Evolutionary conservation across 2,113 vertebrate species (phyloP).

Genomic region (Festucalex cinctus): DNA sequence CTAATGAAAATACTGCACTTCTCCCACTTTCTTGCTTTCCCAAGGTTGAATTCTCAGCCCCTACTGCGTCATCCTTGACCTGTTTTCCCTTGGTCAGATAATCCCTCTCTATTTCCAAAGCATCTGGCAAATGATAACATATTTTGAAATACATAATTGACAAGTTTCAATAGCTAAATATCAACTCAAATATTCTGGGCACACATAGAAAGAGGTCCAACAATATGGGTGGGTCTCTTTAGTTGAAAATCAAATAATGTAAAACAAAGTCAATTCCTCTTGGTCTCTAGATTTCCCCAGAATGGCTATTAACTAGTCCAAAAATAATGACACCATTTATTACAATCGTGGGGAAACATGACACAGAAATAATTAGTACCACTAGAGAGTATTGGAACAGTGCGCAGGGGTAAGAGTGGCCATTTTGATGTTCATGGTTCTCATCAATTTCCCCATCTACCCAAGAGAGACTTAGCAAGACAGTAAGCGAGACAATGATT

Average conservation of each 20-base stretch:
- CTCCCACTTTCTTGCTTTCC: not conserved
- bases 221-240: not conserved
- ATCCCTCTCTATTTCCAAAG: no score
- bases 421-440: slow-evolving; percentile 43
- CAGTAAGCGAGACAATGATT: not conserved
- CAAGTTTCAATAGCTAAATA: not conserved
- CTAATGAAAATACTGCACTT: not conserved
- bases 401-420: slow-evolving; percentile 10
- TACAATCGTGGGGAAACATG: slow-evolving; percentile 39
- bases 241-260: not conserved
- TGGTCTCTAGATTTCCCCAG: not conserved
- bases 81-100: no score
- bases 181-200: not conserved
- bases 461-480: slow-evolving; percentile 3
- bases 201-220: not conserved
- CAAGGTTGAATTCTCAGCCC: not conserved
- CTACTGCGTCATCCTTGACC: not conserved
- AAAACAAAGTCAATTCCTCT: not conserved
- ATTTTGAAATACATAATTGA: not conserved
- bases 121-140: no score
- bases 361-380: slow-evolving; percentile 46
- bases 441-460: slow-evolving; percentile 43
- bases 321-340: slow-evolving; percentile 52
- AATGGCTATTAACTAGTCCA: slow-evolving; percentile 28
- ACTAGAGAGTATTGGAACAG: slow-evolving; percentile 36